phyloP scores from a whole-genome alignment of 2,113 vertebrate genomes.

The Beaufortia kweichowensis region DNA sequence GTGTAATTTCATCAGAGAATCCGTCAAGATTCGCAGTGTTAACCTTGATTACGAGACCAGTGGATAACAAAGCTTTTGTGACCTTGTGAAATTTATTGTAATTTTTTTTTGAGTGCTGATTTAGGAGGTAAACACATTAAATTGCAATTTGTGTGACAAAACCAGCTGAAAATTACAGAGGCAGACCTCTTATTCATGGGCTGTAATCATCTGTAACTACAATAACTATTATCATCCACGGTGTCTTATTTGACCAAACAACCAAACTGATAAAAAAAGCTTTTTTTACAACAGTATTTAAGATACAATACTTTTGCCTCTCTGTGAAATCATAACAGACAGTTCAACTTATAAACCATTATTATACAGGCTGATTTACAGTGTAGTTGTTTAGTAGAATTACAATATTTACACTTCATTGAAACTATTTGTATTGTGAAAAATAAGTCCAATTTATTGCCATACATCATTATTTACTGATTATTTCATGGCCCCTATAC shows the following conservation, averaged over 20 bases:
- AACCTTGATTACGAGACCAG: constrained; percentile 21
- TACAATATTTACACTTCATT: background rate
- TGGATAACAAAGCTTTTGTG: background rate
- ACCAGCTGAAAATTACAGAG: background rate
- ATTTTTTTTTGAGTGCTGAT: background rate
- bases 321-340: too few relatives aligned
- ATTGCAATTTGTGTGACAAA: constrained; percentile 16
- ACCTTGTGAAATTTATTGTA: constrained; percentile 10
- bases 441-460: too few relatives aligned
- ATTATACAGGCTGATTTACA: too few relatives aligned
- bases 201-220: background rate
- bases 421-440: background rate
- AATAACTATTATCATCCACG: constrained; percentile 17
- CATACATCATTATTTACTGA: too few relatives aligned
- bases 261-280: background rate
- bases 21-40: constrained; percentile 26
- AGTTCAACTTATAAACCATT: too few relatives aligned
- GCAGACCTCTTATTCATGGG: background rate
- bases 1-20: constrained; percentile 25
- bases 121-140: constrained; percentile 21
- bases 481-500: too few relatives aligned
- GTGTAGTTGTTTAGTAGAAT: constrained; percentile 15
- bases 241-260: background rate
- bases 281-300: background rate
- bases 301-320: too few relatives aligned